phyloP scores from a whole-genome alignment of 2,113 vertebrate genomes.

The Acrocephalus kingi region DNA sequence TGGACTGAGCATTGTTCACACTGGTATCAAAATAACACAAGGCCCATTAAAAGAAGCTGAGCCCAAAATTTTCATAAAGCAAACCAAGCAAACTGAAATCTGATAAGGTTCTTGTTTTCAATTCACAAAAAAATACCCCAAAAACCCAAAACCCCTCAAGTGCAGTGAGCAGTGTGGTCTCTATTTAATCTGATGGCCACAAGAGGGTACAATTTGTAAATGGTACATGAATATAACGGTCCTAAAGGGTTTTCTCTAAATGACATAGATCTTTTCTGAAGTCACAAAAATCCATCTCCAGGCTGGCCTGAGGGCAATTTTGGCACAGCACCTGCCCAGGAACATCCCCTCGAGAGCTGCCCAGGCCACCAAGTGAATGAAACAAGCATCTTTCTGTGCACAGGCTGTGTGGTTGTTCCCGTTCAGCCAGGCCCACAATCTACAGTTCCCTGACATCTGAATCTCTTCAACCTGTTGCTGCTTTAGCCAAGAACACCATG shows the following conservation, averaged over 20 bases:
- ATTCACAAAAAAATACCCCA: background rate
- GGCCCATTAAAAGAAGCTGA: background rate
- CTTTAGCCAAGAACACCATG: background rate
- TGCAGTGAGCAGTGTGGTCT: background rate
- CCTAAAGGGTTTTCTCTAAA: background rate
- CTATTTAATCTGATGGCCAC: constrained; percentile 7
- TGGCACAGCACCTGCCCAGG: background rate
- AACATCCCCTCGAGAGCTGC: rapidly evolving
- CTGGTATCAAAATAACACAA: background rate
- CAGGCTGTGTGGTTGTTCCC: rapidly evolving
- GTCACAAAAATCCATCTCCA: background rate
- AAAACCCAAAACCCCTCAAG: background rate
- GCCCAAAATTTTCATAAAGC: background rate
- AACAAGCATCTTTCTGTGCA: rapidly evolving
- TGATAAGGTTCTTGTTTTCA: background rate
- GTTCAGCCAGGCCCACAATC: background rate
- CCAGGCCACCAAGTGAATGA: rapidly evolving
- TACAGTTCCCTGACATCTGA: background rate
- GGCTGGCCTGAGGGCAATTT: background rate
- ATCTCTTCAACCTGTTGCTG: rapidly evolving
- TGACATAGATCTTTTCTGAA: background rate
- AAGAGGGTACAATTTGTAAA: constrained; percentile 42
- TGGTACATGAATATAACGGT: rapidly evolving
- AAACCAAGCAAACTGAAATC: background rate
- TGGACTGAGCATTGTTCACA: background rate